A percentile compares a stretch with the other conserved stretches of the same genome.
Conservation (phyloP, 2,888 invertebrate species). For the Drosophila paramelanica region DNA sequence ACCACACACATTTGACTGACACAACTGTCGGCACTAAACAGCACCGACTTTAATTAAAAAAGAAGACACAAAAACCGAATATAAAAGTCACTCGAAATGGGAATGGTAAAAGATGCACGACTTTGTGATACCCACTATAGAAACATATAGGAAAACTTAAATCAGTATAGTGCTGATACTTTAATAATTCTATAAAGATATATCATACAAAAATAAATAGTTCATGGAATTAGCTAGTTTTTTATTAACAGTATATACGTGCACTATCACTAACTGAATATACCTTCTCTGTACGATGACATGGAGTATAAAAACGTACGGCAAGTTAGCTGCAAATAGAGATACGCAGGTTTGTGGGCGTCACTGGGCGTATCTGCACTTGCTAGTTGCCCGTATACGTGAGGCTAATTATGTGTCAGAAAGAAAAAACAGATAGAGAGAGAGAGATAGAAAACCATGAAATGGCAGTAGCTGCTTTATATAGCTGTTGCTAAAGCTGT, state of each 20-base stretch:
- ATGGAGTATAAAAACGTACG: conserved; percentile 20
- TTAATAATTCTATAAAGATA: too few relatives aligned
- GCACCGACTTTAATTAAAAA: conserved; percentile 64
- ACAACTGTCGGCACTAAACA: conserved; percentile 52
- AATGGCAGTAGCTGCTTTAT: conserved; percentile 20
- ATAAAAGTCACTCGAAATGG: not conserved
- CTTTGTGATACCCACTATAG: conserved; percentile 1
- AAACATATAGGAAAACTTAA: too few relatives aligned
- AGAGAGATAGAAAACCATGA: conserved; percentile 30
- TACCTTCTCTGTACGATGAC: not conserved
- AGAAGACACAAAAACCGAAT: conserved; percentile 19
- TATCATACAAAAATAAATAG: too few relatives aligned
- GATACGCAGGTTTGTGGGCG: conserved; percentile 45
- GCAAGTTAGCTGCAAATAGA: conserved; percentile 35
- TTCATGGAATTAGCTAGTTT: too few relatives aligned
- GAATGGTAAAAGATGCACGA: not conserved
- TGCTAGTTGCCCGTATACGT: conserved; percentile 51
- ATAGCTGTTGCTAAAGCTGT: not conserved
- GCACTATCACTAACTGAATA: too few relatives aligned
- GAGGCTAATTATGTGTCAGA: conserved; percentile 67
- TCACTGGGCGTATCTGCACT: conserved; percentile 42
- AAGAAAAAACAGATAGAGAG: conserved; percentile 3
- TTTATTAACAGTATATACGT: too few relatives aligned
- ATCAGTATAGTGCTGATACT: too few relatives aligned
- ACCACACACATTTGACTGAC: conserved; percentile 37